Percentiles rank a stretch among this genome's conserved stretches.
These are phyloP conservation scores for Megamerina dolium DNA, from an alignment of 2,888 invertebrate species.

Conservation along the genomic window DNA sequence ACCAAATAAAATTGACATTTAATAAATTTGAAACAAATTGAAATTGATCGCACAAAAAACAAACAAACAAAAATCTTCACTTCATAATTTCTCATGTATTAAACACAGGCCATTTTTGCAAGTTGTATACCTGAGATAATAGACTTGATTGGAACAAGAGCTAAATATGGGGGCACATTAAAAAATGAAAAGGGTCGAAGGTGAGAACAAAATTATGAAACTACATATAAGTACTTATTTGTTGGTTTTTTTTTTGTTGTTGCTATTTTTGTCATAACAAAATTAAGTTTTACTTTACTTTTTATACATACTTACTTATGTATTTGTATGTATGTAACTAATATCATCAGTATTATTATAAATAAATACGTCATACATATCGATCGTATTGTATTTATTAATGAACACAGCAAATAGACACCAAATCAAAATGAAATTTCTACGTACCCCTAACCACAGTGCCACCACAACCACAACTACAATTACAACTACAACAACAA, in stretches of 20 bases:
- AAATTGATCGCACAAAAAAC: neutral
- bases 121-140: constrained; percentile 99
- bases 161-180: constrained; percentile 99
- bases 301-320: no score
- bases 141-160: constrained; percentile 99
- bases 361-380: constrained; percentile 16
- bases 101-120: constrained; percentile 96
- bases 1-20: neutral
- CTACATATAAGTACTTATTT: no score
- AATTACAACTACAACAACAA: no score
- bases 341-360: no score
- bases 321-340: no score
- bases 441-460: constrained; percentile 15
- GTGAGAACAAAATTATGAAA: constrained; percentile 59
- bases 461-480: no score
- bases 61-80: constrained; percentile 29
- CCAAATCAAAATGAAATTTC: constrained; percentile 48
- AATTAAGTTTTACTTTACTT: no score
- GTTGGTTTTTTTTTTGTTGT: no score
- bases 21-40: neutral
- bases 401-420: constrained; percentile 42
- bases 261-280: no score
- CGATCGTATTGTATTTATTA: no score
- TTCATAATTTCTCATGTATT: constrained; percentile 45
- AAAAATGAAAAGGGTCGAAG: constrained; percentile 99